Evolutionary conservation across 2,113 vertebrate genomes (phyloP), one percentile per base, ranked within the genome.

Genomic region (Hypocryptadius cinnamomeus): DNA sequence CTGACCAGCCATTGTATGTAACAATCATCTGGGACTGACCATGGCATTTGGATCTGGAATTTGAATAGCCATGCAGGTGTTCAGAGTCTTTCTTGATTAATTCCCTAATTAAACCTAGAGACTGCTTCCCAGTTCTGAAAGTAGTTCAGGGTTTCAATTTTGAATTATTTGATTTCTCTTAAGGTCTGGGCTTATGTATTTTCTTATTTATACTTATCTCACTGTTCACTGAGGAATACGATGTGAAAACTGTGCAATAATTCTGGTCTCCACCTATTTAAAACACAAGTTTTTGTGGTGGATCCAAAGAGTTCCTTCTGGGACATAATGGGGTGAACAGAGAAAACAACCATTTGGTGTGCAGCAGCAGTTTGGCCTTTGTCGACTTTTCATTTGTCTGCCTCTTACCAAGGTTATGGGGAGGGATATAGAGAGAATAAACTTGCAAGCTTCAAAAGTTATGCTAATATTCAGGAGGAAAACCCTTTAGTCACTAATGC

Each of bases 41-140:
- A 66, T 27, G 25, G 19, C 61, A 89, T 93, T 93, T 93, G 42
- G 11, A 89, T 66, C 27, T 51, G 37, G 13, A 82, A 79, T 85
- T 69, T 85, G 45, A 92, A 85, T 19, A 66, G 21, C 51, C 4
- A 5, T 79, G 44, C 13, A 89, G 48, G 24, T 53, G 17, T 74
- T 82, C 35, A 65, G 39, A 70, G 56, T 42, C 19, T 69, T 92
- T 22, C 76, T 89, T 82, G 12, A 89, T 88, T 89, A 87, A 84
- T 83, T 63, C 15, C 5, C 8, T 79, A 30, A 79, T 89, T 84
- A 88, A 92, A 84, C 19, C 17, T 53, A 40, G n/a, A 83, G 5
- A 74, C 16, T 66, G 3, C 4, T 83, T 86, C 12, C 15, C 12
- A 45, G 17, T 79, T 93, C 40, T 53, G 20, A 84, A 53, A 40